A percentile compares a stretch with the other conserved stretches of the same genome.
Evolutionary conservation across 2,113 vertebrate species (phyloP).

Genomic region (Engystomops pustulosus): DNA sequence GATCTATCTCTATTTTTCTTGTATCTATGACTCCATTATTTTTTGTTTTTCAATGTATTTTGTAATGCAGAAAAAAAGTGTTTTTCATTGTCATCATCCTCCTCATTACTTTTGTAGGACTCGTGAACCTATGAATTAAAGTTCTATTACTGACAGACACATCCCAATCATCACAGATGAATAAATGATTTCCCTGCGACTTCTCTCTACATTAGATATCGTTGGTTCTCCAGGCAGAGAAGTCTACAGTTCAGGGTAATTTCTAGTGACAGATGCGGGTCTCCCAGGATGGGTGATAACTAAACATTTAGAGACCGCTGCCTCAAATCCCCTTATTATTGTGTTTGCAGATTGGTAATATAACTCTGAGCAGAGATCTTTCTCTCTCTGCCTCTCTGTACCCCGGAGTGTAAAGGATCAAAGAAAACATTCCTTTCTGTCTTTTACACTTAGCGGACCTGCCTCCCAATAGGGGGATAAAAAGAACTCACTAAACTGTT

Average conservation of each 20-base stretch:
- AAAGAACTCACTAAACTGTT: conserved; percentile 85
- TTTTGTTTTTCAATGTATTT: neutral
- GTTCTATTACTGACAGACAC: neutral
- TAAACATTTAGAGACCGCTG: neutral
- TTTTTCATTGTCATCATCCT: neutral
- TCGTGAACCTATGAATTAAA: neutral
- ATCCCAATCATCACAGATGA: neutral
- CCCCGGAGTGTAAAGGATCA: conserved; percentile 76
- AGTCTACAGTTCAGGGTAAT: conserved; percentile 12
- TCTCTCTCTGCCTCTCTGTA: conserved; percentile 61
- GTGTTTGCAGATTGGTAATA: conserved; percentile 52
- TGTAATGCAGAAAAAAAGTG: too few relatives aligned
- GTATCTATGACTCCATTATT: neutral
- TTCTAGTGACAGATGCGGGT: conserved; percentile 33
- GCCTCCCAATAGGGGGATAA: conserved; percentile 79
- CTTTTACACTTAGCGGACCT: conserved; percentile 78
- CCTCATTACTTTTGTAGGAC: neutral
- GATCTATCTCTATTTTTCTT: neutral
- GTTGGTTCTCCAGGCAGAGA: neutral
- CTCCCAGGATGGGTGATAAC: neutral
- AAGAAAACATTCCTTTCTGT: conserved; percentile 84
- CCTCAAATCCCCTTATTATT: conserved; percentile 44
- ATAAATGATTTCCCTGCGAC: neutral
- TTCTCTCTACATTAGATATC: neutral
- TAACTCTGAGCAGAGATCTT: conserved; percentile 60